Evolutionary conservation across 2,888 invertebrate species (phyloP), one percentile per base, ranked within the genome.

Genomic region (Ennomos erosarius): DNA sequence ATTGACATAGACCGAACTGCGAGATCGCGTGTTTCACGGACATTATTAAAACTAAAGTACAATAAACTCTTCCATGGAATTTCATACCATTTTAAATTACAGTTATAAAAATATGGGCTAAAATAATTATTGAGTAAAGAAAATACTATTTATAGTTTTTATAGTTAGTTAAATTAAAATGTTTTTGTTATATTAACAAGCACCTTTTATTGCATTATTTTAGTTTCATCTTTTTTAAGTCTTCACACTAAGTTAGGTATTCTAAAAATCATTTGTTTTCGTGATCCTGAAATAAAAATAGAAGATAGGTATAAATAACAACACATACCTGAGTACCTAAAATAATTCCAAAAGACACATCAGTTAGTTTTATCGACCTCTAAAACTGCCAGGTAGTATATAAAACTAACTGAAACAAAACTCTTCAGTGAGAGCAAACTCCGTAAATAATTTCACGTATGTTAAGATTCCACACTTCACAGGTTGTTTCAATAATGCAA

Each of bases 401-500:
- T 50, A 50, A 50, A 37, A 44, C 52, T 37, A 33, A 38, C 37
- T 11, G 12, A 42, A 43, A 43, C 43, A 43, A 16, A 35, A 51
- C 36, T 33, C 11, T 4, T 47, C 53, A 26, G 37, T 43, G 10
- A 70, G 68, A 71, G 64, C 58, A 66, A 67, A 70, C 67, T 74
- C 66, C 68, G 78, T 81, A 77, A 81, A 82, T 82, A 75, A 75
- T 79, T 78, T 82, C 64, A 57, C 67, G 68, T 71, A 74, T 76
- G 73, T 78, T 79, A 81, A 81, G 78, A 84, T 82, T 82, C 77
- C 70, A 73, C 71, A 76, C 74, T 84, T 77, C 75, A 76, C 74
- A 72, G 73, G 71, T 62, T 75, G 70, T 78, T 81, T 86, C 82
- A 86, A 87, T 88, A 89, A 87, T 88, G 84, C 85, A 88, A 76